phyloP scores from a whole-genome alignment of 2,797 vertebrate genomes.

The Rhabdomys pumilio region DNA sequence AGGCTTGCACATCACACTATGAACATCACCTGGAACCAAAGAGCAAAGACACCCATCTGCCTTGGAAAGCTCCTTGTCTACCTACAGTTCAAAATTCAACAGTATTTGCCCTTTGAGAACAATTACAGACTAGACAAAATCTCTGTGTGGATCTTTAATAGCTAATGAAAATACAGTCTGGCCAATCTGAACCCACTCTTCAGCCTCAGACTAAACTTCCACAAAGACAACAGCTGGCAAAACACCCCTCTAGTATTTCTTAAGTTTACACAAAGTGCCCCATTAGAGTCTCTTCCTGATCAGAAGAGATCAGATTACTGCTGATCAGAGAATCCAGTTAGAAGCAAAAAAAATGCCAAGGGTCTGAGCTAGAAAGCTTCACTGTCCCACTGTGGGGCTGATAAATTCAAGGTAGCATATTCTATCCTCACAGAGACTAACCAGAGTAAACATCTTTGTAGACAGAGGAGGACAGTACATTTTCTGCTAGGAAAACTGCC shows the following conservation, averaged over 20 bases:
- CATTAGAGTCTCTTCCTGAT: slow-evolving; percentile 35
- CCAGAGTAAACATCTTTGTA: slow-evolving; percentile 53
- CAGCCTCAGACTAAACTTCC: slow-evolving; percentile 39
- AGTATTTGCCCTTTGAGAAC: not conserved
- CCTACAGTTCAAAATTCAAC: slow-evolving; percentile 44
- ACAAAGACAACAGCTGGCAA: not conserved
- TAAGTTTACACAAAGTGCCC: slow-evolving; percentile 27
- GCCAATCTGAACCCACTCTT: slow-evolving; percentile 47
- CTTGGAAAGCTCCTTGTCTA: not conserved
- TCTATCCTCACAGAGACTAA: slow-evolving; percentile 19
- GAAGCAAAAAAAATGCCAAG: slow-evolving; percentile 31
- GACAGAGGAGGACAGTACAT: slow-evolving; percentile 16
- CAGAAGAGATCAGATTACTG: slow-evolving; percentile 51
- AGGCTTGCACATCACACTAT: not conserved
- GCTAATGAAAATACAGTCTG: slow-evolving; percentile 18
- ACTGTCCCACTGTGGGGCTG: not conserved
- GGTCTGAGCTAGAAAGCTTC: slow-evolving; percentile 6
- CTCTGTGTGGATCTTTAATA: not conserved
- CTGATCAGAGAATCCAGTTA: slow-evolving; percentile 43
- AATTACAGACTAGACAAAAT: not conserved
- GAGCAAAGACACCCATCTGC: not conserved
- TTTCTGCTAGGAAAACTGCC: slow-evolving; percentile 55
- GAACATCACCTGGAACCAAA: not conserved
- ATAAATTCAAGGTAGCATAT: not conserved
- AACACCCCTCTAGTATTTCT: slow-evolving; percentile 29